Conservation (phyloP, 2,888 invertebrate species). For the Chalcis sispes region DNA sequence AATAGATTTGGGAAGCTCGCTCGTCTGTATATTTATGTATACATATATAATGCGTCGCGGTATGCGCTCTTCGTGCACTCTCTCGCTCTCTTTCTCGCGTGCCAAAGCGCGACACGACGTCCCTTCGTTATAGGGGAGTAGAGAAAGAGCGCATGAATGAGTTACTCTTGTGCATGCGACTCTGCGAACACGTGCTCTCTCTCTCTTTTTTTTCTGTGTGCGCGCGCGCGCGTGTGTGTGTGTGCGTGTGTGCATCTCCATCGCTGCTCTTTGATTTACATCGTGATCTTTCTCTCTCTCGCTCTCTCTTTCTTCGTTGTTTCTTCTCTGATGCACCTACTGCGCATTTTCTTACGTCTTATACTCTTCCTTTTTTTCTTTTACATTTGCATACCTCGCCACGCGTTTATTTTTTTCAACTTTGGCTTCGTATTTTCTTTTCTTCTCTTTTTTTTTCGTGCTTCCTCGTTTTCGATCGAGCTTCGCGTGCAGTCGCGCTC, state of each 20-base stretch:
- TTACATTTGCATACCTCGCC: neutral
- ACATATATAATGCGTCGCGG: too few relatives aligned
- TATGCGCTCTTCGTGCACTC: too few relatives aligned
- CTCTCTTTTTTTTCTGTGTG: too few relatives aligned
- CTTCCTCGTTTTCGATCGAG: neutral
- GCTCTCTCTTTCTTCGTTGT: neutral
- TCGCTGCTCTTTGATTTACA: too few relatives aligned
- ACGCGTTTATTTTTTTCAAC: neutral
- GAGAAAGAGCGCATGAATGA: too few relatives aligned
- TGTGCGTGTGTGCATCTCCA: too few relatives aligned
- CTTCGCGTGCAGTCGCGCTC: conserved; percentile 29
- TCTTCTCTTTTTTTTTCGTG: neutral
- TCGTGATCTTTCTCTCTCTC: conserved; percentile 52
- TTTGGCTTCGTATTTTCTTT: neutral
- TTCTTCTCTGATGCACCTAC: neutral
- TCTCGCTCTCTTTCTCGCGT: neutral
- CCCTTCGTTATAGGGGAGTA: too few relatives aligned
- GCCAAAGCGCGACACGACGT: neutral
- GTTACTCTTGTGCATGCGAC: neutral
- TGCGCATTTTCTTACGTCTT: neutral
- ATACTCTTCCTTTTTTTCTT: neutral
- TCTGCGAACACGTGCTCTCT: conserved; percentile 66
- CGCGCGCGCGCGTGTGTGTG: too few relatives aligned
- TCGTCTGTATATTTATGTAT: too few relatives aligned
- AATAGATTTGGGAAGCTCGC: too few relatives aligned